phyloP scores from a whole-genome alignment of 1,140 invertebrate genomes.

The Globodera ellingtonae region DNA sequence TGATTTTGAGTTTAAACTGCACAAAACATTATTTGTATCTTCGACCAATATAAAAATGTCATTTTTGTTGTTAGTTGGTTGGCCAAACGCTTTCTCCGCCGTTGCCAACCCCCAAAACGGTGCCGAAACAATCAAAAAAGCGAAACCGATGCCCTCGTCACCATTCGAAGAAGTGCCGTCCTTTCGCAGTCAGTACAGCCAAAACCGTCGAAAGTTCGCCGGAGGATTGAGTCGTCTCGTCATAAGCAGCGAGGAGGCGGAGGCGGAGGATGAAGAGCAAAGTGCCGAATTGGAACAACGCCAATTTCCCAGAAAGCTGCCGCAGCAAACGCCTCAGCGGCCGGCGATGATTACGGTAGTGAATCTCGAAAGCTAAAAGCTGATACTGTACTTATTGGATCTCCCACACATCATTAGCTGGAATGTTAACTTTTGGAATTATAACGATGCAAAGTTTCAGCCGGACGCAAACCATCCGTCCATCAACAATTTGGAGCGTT shows the following conservation, averaged over 20 bases:
- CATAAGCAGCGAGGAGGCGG: not conserved
- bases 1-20: too few species aligned
- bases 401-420: too few species aligned
- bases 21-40: too few species aligned
- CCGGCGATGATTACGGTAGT: not conserved
- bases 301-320: not conserved
- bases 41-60: too few species aligned
- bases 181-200: not conserved
- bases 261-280: not conserved
- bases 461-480: not conserved
- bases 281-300: not conserved
- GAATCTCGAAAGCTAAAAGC: not conserved
- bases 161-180: not conserved
- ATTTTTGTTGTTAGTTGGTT: not conserved
- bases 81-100: not conserved
- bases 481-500: conserved; percentile 3
- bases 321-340: not conserved
- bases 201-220: not conserved
- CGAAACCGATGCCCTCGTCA: not conserved
- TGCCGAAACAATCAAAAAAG: not conserved
- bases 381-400: not conserved
- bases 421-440: too few species aligned
- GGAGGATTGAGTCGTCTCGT: not conserved
- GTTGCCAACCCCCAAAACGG: not conserved
- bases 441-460: not conserved